Conservation (phyloP, 1,140 invertebrate genomes). For the Ostrea edulis region DNA sequence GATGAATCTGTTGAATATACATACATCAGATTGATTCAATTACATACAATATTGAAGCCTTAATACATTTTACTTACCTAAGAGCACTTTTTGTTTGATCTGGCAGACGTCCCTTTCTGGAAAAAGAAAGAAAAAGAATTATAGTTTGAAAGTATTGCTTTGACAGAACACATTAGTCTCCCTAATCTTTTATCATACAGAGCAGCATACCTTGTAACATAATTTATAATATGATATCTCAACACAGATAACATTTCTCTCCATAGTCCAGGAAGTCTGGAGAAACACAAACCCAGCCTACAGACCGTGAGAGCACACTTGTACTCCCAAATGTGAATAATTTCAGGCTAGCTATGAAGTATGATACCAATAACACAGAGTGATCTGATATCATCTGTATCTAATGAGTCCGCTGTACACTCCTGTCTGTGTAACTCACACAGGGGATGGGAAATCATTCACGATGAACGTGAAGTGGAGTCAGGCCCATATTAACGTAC, state of each 20-base stretch:
- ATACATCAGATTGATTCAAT: no score
- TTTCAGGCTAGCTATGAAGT: neutral
- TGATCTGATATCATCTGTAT: neutral
- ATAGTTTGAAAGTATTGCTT: neutral
- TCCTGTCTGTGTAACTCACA: neutral
- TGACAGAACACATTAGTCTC: neutral
- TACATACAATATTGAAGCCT: no score
- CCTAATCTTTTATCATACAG: neutral
- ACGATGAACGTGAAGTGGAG: neutral
- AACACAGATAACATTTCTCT: neutral
- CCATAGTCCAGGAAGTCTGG: neutral
- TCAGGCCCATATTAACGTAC: neutral
- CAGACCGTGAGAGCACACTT: neutral
- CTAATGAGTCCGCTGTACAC: neutral
- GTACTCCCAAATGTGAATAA: neutral
- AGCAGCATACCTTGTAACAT: neutral
- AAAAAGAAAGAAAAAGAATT: neutral
- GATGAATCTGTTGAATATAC: no score
- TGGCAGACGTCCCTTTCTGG: neutral
- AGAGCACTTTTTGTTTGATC: conserved; percentile 27
- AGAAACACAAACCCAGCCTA: neutral
- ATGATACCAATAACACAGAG: neutral
- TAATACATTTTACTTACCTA: neutral
- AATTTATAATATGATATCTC: neutral
- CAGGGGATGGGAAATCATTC: neutral